A percentile compares a stretch with the other conserved stretches of the same genome.
These are phyloP conservation scores for Agapostemon virescens DNA, from an alignment of 2,888 invertebrate genomes.

Conservation along the genomic window DNA sequence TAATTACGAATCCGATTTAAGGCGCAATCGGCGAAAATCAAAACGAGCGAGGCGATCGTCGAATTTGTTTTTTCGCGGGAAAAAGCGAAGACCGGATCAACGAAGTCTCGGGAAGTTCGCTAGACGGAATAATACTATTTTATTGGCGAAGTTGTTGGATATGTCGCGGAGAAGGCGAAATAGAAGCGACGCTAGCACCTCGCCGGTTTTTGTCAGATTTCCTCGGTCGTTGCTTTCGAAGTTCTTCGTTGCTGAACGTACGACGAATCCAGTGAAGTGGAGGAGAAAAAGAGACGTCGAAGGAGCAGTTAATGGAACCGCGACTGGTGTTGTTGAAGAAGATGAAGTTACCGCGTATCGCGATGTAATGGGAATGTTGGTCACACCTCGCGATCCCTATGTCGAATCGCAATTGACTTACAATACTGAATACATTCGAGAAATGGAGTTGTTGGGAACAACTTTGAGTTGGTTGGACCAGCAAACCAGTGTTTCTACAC, in stretches of 20 bases:
- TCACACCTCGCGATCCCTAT: constrained; percentile 10
- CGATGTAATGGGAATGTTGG: background rate
- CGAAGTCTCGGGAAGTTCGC: no score
- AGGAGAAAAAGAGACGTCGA: constrained; percentile 30
- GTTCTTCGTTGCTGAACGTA: background rate
- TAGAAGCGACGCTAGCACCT: background rate
- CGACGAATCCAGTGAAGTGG: constrained; percentile 14
- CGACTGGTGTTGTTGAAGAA: fast-evolving
- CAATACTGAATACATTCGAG: constrained; percentile 29
- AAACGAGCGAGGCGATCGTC: constrained; percentile 8
- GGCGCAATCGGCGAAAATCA: constrained; percentile 6
- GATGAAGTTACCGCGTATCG: constrained; percentile 22
- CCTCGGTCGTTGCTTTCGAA: constrained; percentile 2
- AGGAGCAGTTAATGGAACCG: background rate
- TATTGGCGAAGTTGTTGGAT: constrained; percentile 25
- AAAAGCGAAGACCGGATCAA: constrained; percentile 9
- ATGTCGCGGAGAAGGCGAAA: background rate
- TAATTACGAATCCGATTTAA: constrained; percentile 30
- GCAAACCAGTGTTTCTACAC: background rate
- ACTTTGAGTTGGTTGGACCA: constrained; percentile 32
- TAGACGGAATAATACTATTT: constrained; percentile 32
- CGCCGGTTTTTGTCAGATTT: background rate
- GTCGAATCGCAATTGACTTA: constrained; percentile 38
- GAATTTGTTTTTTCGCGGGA: constrained; percentile 24
- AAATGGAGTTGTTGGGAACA: constrained; percentile 30